These are phyloP conservation scores for Idaea dimidiata DNA, from an alignment of 2,888 invertebrate genomes.

Conservation along the genomic window DNA sequence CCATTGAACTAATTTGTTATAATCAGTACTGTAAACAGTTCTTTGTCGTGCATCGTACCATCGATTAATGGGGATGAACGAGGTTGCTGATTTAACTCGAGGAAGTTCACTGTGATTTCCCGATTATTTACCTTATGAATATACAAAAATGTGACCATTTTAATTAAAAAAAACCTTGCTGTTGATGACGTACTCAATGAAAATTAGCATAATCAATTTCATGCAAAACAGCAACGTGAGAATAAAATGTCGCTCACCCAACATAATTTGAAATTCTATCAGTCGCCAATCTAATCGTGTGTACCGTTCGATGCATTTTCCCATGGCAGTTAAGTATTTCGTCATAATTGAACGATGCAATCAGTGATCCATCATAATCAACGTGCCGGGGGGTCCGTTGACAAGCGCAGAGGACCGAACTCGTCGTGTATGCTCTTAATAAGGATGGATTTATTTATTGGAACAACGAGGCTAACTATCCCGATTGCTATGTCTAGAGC, in stretches of 20 bases:
- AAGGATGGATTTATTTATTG: constrained; percentile 43
- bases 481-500: not conserved
- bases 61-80: constrained; percentile 6
- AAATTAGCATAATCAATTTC: not conserved
- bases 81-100: not conserved
- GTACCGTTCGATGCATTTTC: constrained; percentile 6
- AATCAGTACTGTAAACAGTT: constrained; percentile 42
- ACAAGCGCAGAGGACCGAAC: constrained; percentile 28
- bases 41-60: constrained; percentile 28
- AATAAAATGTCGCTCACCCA: not conserved
- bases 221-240: not conserved
- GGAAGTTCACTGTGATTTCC: not conserved
- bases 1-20: constrained; percentile 50
- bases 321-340: not conserved
- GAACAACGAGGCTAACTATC: not conserved
- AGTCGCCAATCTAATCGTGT: constrained; percentile 16
- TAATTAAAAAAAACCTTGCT: not conserved
- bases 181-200: not conserved
- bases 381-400: constrained; percentile 41
- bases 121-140: not conserved
- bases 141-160: not conserved
- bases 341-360: constrained; percentile 27
- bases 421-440: constrained; percentile 36
- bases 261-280: not conserved
- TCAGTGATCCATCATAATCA: constrained; percentile 49